Base-by-base conservation (phyloP, 2,797 vertebrate species). In the Nasua narica region DNA sequence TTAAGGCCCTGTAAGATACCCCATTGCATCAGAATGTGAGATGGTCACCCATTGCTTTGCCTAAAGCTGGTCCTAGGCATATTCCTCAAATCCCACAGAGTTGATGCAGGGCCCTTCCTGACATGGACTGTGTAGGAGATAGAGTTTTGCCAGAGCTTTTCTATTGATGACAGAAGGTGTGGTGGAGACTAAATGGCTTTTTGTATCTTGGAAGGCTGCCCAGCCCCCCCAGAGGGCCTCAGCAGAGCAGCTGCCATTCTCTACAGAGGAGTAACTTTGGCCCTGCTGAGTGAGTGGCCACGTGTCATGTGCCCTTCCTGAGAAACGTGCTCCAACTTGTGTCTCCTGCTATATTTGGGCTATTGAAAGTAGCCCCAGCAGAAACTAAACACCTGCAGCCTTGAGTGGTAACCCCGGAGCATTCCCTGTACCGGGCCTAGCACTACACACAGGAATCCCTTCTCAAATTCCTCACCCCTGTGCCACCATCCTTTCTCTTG, bases 281-380 rank as follows among this genome's bases (percentile, higher is more conserved):
- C 87, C 87, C 69, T 93, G 93, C 46, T 87, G 77, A 94, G 32
- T 72, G 89, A 95, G 69, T 91, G 65, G 69, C 79, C 82, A 95
- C 15, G 43, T 97, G 97, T 78, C 76, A 72, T 84, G 56, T 92
- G 79, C 46, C 54, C 89, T 97, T 97, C 83, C 95, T 74, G 89
- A 96, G 70, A 35, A 95, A 96, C 95, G 96, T 91, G 97, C 74
- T 96, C 52, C 3, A 43, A 95, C 97, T 96, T 97, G 97, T 91
- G 69, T 84, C 81, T 48, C 65, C 79, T 97, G 89, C 95, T 97
- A 97, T 97, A 97, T 97, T 96, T 97, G 96, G 92, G 87, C 87
- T 84, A 65, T 62, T 97, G 96, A 96, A 97, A 97, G 96, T 74
- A 91, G 92, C 94, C 94, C 95, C 62, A 95, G 37, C 78, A 95